phyloP scores from a whole-genome alignment of 2,797 vertebrate genomes.

The Squalus acanthias region DNA sequence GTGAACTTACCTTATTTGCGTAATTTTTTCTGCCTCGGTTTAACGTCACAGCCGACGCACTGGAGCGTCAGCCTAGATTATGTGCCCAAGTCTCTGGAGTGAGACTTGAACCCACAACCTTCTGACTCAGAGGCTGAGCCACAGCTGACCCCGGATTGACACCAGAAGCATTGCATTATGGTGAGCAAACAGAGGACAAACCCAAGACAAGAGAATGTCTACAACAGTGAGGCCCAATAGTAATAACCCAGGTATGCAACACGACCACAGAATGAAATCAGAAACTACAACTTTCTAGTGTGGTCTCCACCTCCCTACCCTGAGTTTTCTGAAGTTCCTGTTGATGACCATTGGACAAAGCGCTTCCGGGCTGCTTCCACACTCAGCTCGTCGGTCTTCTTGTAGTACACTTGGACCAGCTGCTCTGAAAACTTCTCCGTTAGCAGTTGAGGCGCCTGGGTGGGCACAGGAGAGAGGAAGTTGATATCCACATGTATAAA shows the following conservation, averaged over 20 bases:
- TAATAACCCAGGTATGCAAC: neutral
- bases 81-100: too few species aligned
- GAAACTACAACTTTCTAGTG: neutral
- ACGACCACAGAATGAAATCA: neutral
- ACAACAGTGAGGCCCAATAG: neutral
- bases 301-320: constrained; percentile 56
- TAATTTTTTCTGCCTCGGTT: too few species aligned
- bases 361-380: constrained; percentile 70
- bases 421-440: constrained; percentile 82
- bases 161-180: neutral
- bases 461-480: neutral
- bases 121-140: too few species aligned
- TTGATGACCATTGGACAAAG: constrained; percentile 79
- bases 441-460: constrained; percentile 81
- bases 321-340: constrained; percentile 73
- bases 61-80: too few species aligned
- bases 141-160: too few species aligned
- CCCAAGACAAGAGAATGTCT: neutral
- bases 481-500: neutral
- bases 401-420: constrained; percentile 79
- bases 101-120: too few species aligned
- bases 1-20: too few species aligned
- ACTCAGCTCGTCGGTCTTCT: constrained; percentile 60
- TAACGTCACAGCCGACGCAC: too few species aligned
- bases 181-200: neutral